Conservation (phyloP, 2,888 invertebrate genomes). For the Arctia plantaginis region DNA sequence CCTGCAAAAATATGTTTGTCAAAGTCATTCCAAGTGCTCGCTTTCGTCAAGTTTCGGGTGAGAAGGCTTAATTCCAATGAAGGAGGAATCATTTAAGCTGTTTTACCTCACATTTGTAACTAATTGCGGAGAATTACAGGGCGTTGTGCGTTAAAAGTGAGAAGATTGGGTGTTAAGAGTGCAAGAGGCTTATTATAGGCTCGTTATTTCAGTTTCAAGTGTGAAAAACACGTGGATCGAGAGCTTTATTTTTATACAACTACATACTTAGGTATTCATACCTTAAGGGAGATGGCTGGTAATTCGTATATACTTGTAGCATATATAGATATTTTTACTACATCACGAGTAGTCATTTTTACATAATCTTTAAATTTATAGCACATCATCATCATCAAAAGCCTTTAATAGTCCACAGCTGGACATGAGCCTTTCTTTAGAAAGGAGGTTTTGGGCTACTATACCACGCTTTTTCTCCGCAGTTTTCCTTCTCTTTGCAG, state of each 20-base stretch:
- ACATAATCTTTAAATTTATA: no score
- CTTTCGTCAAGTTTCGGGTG: slow-evolving; percentile 43
- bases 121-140: slow-evolving; percentile 77
- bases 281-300: background rate
- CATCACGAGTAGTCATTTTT: no score
- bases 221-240: slow-evolving; percentile 53
- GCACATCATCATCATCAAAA: no score
- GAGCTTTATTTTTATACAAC: slow-evolving; percentile 32
- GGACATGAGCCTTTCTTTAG: no score
- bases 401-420: no score
- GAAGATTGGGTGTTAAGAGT: slow-evolving; percentile 80
- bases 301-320: no score
- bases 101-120: slow-evolving; percentile 55
- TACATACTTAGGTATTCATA: background rate
- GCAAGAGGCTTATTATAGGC: slow-evolving; percentile 51
- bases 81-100: slow-evolving; percentile 48
- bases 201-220: slow-evolving; percentile 45
- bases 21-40: slow-evolving; percentile 23
- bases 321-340: no score
- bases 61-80: slow-evolving; percentile 39
- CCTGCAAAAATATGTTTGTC: slow-evolving; percentile 38
- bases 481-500: no score
- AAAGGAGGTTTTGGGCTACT: no score
- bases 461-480: no score
- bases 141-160: slow-evolving; percentile 66